A percentile compares a stretch with the other conserved stretches of the same genome.
Conservation (phyloP, 2,113 vertebrate species). For the Notarius lentiginosus region DNA sequence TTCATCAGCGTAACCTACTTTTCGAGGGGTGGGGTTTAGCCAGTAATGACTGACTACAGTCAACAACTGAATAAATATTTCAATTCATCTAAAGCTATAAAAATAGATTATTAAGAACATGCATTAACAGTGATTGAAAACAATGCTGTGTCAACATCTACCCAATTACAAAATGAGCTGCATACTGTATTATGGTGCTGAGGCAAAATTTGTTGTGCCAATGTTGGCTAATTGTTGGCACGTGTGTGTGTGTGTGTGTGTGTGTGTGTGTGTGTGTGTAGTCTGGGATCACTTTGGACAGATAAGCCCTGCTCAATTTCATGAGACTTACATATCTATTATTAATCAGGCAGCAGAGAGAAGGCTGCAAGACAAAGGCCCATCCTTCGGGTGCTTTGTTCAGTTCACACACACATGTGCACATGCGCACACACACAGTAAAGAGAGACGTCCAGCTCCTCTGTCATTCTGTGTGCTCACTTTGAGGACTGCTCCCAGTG, state of each 20-base stretch:
- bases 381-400: conserved; percentile 18
- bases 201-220: not conserved
- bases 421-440: not conserved
- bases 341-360: conserved; percentile 41
- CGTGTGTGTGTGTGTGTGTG: not conserved
- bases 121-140: not conserved
- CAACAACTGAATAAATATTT: not conserved
- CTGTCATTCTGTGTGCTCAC: conserved; percentile 20
- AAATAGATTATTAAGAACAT: not conserved
- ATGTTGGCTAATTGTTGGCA: not conserved
- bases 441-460: conserved; percentile 19
- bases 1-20: not conserved
- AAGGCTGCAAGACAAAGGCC: conserved; percentile 18
- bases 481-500: conserved; percentile 31
- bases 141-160: not conserved
- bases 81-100: not conserved
- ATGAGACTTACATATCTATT: conserved; percentile 20
- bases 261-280: not conserved
- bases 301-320: conserved; percentile 5
- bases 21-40: not conserved
- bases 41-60: not conserved
- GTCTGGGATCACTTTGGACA: not conserved
- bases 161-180: not conserved
- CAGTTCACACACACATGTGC: not conserved
- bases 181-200: not conserved